Conservation (phyloP, 2,888 invertebrate genomes). For the Drosophila conformis region DNA sequence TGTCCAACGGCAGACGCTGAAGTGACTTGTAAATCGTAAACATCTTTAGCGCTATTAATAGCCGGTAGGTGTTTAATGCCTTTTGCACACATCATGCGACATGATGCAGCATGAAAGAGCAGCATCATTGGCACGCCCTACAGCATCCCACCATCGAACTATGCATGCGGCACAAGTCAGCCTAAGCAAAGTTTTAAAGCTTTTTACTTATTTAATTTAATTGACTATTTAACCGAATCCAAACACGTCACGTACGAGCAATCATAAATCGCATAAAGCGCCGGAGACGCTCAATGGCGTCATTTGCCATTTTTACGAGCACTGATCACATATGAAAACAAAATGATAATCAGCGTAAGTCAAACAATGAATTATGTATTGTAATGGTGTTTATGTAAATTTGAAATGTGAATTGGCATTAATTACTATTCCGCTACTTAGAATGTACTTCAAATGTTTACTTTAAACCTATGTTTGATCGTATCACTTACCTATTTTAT, state of each 20-base stretch:
- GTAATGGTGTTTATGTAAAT: conserved; percentile 35
- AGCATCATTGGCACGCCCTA: conserved; percentile 30
- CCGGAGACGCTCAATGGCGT: conserved; percentile 46
- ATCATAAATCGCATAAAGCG: conserved; percentile 1
- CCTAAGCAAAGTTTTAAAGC: conserved; percentile 11
- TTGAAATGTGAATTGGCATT: conserved; percentile 46
- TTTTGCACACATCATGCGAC: conserved; percentile 69
- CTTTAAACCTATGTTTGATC: neutral
- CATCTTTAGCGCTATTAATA: conserved; percentile 68
- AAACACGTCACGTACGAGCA: conserved; percentile 54
- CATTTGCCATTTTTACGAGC: conserved; percentile 56
- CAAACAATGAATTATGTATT: conserved; percentile 68
- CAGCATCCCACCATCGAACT: conserved; percentile 11
- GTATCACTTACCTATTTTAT: neutral
- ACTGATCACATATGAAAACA: conserved; percentile 55
- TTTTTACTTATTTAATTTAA: conserved; percentile 70
- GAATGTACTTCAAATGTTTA: conserved; percentile 11
- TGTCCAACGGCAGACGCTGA: conserved; percentile 43
- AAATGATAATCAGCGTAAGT: conserved; percentile 37
- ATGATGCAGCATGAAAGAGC: conserved; percentile 35
- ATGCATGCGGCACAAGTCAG: conserved; percentile 62
- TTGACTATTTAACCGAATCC: conserved; percentile 53
- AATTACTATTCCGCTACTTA: conserved; percentile 40
- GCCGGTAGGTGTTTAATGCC: conserved; percentile 56
- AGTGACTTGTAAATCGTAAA: conserved; percentile 59